Evolutionary conservation across 2,888 invertebrate species (phyloP).

Genomic region (Acanthoscelides obtectus): DNA sequence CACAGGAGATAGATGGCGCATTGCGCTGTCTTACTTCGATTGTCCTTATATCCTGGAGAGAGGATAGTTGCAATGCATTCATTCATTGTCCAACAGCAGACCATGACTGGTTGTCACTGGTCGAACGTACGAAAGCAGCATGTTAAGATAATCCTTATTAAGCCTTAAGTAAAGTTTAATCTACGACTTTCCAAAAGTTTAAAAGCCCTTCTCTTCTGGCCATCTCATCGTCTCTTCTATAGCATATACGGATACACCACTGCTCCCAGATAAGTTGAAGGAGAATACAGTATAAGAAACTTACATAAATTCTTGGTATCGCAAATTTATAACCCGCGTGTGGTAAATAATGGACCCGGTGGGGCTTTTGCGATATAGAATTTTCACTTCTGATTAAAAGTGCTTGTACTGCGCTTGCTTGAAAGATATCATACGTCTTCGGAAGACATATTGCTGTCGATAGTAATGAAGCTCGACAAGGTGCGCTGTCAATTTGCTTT

Average conservation of each 20-base stretch:
- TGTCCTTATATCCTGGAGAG: no score
- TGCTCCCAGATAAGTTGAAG: neutral
- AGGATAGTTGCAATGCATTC: no score
- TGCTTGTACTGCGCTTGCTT: neutral
- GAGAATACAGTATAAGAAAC: neutral
- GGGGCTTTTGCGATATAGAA: neutral
- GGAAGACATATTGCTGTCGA: neutral
- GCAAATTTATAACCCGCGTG: neutral
- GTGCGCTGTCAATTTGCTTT: neutral
- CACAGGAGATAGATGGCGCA: no score
- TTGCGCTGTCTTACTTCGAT: no score
- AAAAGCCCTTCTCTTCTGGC: no score
- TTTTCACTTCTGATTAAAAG: neutral
- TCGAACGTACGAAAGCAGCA: no score
- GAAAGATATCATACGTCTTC: neutral
- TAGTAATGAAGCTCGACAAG: neutral
- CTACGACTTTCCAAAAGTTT: no score
- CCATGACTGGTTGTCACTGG: no score
- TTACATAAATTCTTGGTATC: neutral
- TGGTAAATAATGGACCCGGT: neutral
- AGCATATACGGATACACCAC: neutral
- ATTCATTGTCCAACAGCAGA: no score
- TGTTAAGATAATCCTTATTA: no score
- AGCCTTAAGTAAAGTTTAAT: no score
- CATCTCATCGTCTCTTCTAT: no score